Percentiles rank a stretch among this genome's conserved stretches.
Conservation (phyloP, 1,140 invertebrate species). For the Pomacea maculata region DNA sequence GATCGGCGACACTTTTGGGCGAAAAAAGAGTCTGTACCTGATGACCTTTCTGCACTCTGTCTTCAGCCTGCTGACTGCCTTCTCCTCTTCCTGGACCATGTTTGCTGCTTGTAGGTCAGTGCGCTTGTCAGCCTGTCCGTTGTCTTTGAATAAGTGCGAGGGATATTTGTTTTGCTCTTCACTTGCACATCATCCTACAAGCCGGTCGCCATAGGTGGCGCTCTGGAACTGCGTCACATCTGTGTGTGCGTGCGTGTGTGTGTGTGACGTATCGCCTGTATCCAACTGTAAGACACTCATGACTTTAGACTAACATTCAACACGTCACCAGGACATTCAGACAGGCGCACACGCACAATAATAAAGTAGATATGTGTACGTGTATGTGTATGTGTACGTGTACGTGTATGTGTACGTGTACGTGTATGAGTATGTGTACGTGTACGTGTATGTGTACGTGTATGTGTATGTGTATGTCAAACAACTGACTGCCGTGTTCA, state of each 20-base stretch:
- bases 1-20: slow-evolving; percentile 29
- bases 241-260: slow-evolving; percentile 9
- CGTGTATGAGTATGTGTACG: too few relatives aligned
- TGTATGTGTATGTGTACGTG: too few relatives aligned
- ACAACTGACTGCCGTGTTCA: too few relatives aligned
- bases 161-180: neutral
- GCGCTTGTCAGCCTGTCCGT: slow-evolving; percentile 14
- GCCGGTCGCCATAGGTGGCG: neutral
- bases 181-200: neutral
- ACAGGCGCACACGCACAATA: too few relatives aligned
- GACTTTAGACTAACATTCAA: too few relatives aligned
- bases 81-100: slow-evolving; percentile 30
- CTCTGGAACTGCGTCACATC: neutral
- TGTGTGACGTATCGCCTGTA: neutral
- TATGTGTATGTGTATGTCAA: too few relatives aligned
- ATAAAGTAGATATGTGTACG: too few relatives aligned
- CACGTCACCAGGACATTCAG: too few relatives aligned
- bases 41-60: slow-evolving; percentile 1
- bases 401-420: too few relatives aligned
- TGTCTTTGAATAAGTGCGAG: neutral
- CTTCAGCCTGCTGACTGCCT: slow-evolving; percentile 18
- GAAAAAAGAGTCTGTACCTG: slow-evolving; percentile 22
- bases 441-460: too few relatives aligned
- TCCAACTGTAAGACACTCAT: too few relatives aligned
- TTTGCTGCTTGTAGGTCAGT: slow-evolving; percentile 30